Evolutionary conservation across 2,797 vertebrate genomes (phyloP).

Genomic region (Sebastes steindachneri): DNA sequence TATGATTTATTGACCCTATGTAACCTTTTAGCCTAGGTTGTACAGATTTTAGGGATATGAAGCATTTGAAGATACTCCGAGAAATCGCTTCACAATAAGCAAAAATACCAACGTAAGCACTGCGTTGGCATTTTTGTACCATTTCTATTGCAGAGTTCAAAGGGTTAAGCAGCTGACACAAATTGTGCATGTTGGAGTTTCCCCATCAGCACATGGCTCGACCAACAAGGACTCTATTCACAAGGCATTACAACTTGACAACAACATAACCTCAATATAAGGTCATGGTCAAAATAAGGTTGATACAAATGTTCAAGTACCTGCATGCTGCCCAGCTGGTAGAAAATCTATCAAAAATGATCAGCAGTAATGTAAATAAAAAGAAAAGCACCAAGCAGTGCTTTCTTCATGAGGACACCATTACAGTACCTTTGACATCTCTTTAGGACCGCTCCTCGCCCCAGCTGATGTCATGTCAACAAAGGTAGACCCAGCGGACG

Average conservation of each 20-base stretch:
- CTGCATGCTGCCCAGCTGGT: neutral
- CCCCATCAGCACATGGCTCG: neutral
- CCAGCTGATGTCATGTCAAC: conserved; percentile 53
- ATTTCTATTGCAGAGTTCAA: too few relatives aligned
- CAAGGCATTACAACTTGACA: neutral
- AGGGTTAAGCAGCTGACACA: neutral
- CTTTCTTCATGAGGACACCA: neutral
- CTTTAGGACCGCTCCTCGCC: conserved; percentile 24
- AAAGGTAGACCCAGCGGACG: conserved; percentile 47
- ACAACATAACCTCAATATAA: neutral
- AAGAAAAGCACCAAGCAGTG: neutral
- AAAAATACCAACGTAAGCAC: too few relatives aligned
- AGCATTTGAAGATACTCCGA: too few relatives aligned
- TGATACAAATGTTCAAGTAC: neutral
- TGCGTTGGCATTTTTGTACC: too few relatives aligned
- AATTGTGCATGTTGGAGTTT: neutral
- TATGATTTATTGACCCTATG: too few relatives aligned
- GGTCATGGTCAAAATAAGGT: neutral
- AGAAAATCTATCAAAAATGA: neutral
- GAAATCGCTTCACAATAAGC: too few relatives aligned
- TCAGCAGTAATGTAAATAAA: conserved; percentile 12
- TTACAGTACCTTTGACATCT: conserved; percentile 54
- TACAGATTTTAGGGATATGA: too few relatives aligned
- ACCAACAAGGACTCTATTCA: neutral
- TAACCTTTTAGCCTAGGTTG: too few relatives aligned